Conservation (phyloP, 2,113 vertebrate species). For the Epinephelus moara region DNA sequence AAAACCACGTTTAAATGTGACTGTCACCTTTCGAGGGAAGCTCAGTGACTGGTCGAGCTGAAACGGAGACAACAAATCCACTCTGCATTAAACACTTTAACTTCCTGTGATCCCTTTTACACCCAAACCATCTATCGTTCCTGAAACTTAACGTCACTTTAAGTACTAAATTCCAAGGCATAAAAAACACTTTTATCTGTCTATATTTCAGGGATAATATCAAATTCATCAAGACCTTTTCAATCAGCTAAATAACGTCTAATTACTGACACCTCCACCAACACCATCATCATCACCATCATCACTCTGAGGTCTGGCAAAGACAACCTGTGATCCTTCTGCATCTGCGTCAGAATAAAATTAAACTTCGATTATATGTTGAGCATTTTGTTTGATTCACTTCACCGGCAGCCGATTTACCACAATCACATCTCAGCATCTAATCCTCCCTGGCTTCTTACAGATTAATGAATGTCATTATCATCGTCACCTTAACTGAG, state of each 20-base stretch:
- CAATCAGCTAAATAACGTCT: not conserved
- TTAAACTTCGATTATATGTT: not conserved
- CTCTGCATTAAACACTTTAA: not conserved
- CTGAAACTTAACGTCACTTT: not conserved
- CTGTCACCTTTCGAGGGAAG: conserved; percentile 50
- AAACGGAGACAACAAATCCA: conserved; percentile 42
- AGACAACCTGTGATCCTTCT: accelerated
- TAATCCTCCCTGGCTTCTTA: not conserved
- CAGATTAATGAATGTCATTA: not conserved
- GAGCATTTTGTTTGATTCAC: not conserved
- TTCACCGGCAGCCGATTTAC: not conserved
- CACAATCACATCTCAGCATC: not conserved
- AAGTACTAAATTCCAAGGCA: not conserved
- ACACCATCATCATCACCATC: not conserved
- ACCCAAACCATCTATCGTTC: not conserved
- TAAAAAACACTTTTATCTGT: not conserved
- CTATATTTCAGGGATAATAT: not conserved
- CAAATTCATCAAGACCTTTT: not conserved
- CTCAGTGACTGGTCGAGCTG: conserved; percentile 57
- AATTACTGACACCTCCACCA: not conserved
- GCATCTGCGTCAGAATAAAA: not conserved
- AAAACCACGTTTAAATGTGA: not conserved
- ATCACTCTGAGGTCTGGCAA: not conserved
- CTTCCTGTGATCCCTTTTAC: not conserved
- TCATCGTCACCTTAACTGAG: conserved; percentile 55